Conservation (phyloP, 2,113 vertebrate species). For the Cichladusa arquata region DNA sequence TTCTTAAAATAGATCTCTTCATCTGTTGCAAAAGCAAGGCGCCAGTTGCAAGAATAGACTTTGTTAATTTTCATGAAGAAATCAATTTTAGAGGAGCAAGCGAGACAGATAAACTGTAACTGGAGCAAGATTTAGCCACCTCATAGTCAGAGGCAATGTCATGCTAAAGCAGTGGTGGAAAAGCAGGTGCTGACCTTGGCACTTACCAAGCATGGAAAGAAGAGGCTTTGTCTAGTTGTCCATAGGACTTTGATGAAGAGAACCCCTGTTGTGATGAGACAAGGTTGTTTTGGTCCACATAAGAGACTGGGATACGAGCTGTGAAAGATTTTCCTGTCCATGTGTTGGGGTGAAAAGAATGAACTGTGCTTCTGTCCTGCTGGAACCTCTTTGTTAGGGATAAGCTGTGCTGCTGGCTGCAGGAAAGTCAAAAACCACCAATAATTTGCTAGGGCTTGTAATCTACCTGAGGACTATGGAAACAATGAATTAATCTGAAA, state of each 20-base stretch:
- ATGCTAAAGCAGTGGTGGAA: neutral
- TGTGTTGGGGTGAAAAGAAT: neutral
- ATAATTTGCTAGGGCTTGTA: neutral
- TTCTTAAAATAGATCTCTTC: neutral
- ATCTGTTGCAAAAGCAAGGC: neutral
- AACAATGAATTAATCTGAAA: neutral
- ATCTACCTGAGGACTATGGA: neutral
- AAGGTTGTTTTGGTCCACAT: neutral
- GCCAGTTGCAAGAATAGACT: neutral
- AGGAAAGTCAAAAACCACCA: neutral
- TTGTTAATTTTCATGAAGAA: neutral
- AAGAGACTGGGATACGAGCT: neutral
- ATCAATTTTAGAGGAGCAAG: neutral
- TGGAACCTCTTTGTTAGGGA: neutral
- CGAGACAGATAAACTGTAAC: neutral
- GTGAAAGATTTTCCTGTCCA: neutral
- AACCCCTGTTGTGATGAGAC: neutral
- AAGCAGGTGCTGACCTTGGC: neutral
- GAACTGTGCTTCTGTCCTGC: neutral
- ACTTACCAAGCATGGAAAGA: neutral
- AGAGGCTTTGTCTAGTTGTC: neutral
- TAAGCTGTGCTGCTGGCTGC: neutral
- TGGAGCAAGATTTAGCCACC: neutral
- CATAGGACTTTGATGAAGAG: neutral
- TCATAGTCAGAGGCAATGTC: neutral